Conservation (phyloP, 2,797 vertebrate genomes). For the Cirrhinus molitorella region DNA sequence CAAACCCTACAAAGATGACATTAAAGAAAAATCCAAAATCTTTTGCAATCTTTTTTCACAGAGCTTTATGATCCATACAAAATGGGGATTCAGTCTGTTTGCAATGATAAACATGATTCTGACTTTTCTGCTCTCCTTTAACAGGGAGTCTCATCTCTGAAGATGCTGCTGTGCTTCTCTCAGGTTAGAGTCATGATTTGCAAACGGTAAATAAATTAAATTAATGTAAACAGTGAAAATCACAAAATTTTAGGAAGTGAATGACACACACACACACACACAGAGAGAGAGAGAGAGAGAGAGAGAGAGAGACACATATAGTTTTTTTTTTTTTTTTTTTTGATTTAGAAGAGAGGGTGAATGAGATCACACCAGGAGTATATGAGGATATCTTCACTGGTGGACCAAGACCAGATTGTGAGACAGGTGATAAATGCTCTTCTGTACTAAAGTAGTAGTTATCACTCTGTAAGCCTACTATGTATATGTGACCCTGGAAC, state of each 20-base stretch:
- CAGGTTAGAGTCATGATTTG: not conserved
- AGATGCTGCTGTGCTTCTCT: not conserved
- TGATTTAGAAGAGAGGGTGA: not conserved
- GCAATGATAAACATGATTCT: too few relatives aligned
- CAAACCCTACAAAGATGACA: too few relatives aligned
- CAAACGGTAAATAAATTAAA: not conserved
- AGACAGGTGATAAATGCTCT: not conserved
- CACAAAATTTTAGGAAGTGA: not conserved
- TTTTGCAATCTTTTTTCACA: too few relatives aligned
- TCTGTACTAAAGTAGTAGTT: not conserved
- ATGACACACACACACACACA: not conserved
- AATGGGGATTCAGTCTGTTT: not conserved
- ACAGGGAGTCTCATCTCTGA: not conserved
- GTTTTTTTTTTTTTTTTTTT: too few relatives aligned
- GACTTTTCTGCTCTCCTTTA: not conserved
- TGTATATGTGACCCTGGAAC: too few relatives aligned
- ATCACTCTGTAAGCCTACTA: not conserved
- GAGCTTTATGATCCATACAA: too few relatives aligned
- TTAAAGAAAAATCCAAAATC: not conserved
- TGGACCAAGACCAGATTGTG: not conserved
- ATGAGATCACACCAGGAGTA: not conserved
- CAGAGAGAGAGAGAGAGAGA: too few relatives aligned
- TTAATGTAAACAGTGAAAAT: not conserved
- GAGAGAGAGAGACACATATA: too few relatives aligned
- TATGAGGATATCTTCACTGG: slow-evolving; percentile 4